Evolutionary conservation across 2,797 vertebrate genomes (phyloP), one percentile per base, ranked within the genome.

Genomic region (Clarias laeviceps): DNA sequence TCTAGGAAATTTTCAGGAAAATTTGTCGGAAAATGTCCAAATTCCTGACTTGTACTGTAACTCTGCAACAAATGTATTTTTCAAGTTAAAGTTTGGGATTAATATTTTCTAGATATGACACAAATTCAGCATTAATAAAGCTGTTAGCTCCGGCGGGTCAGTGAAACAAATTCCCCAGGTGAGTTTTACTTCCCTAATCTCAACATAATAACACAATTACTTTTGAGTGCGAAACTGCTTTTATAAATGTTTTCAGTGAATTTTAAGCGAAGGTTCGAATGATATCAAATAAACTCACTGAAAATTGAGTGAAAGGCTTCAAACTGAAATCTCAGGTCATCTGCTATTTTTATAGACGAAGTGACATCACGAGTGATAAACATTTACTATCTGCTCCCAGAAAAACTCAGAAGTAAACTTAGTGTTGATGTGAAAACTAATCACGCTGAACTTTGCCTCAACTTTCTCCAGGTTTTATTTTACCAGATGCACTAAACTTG

Each of bases 371-470:
- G 14, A 27, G 5, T 65, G 57, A 72, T 18, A 4, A 11, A 40
- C 11, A 4, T 76, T 83, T 50, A 62, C 32, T 5, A 17, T 57
- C 24, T 76, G 57, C 27, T 82, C 72, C 74, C 80, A 85, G 22
- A 87, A 61, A 2, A 54, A 15, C 45, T 64, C 37, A 45, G 32
- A n/a, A 20, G 50, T 4, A 80, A 69, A 56, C 69, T 78, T 82
- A 73, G 68, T 69, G 70, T 37, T 82, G 24, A 1, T 79, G 29
- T 40, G 56, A 45, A 80, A 56, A 27, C 7, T 8, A 40, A 32
- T 70, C 24, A 54, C 40, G 34, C 50, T 82, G 79, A 80, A 81
- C 86, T 87, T 82, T 87, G 84, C 8, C 27, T 78, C 0, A 6
- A 12, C 2, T 65, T 17, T 18, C 72, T 82, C 5, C 34, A 32